Evolutionary conservation across 2,797 vertebrate species (phyloP), one percentile per base, ranked within the genome.

Genomic region (Oceanodroma leucorhoa): DNA sequence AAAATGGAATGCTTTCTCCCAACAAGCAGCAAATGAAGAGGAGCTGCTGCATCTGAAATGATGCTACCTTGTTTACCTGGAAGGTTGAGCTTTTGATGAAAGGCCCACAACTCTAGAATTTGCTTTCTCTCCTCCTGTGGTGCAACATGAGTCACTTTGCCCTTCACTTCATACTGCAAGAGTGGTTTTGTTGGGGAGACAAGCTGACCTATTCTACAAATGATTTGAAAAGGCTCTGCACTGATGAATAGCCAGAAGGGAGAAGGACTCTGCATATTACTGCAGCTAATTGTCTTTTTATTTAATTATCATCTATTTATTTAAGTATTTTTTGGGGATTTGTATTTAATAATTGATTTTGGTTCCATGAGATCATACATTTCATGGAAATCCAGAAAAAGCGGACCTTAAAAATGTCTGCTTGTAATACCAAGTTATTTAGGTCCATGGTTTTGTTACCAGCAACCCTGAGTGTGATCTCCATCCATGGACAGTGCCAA

Each of bases 1-100:
- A 89, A 96, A 96, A 93, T 32, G 0, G 22, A 81, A 92, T 54
- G 50, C 54, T 90, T 93, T 78, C 79, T 91, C 72, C 81, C 72
- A 87, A 75, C 75, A 83, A 53, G 38, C 82, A 93, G 72, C 61
- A 67, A 83, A 92, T 85, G 69, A 84, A 82, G 30, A 94, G 77
- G 46, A 93, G 73, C 58, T 92, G 62, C 58, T 92, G 38, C 43
- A 70, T 94, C 61, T 90, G 61, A 88, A 93, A 91, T 53, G 4
- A 46, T 81, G 51, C 8, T 77, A n/a, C 32, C 41, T 78, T 43
- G 22, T 82, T 82, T 76, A 67, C 41, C 38, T 91, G 87, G 54
- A 77, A 94, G 45, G 76, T 58, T 40, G 41, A 64, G 51, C 6
- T 76, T 89, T 93, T 66, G 70, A 34, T 29, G 76, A 61, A 84